Evolutionary conservation across 1,140 invertebrate species (phyloP).

Genomic region (Dinoponera quadriceps): DNA sequence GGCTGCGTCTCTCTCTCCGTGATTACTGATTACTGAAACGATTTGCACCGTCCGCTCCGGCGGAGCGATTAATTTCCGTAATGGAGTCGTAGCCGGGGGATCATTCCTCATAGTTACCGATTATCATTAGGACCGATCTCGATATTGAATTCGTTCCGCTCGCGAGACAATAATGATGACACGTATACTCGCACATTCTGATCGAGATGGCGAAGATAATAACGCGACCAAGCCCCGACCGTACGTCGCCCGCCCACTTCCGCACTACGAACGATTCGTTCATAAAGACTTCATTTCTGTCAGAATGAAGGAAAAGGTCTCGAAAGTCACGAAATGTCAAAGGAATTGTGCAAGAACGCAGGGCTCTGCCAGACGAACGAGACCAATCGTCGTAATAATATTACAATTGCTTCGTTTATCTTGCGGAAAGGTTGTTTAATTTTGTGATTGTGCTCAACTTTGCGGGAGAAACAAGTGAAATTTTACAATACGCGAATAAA

Average conservation of each 20-base stretch:
- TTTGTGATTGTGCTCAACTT: too few relatives aligned
- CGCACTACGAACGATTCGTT: too few relatives aligned
- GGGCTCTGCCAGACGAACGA: too few relatives aligned
- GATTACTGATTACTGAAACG: slow-evolving; percentile 68
- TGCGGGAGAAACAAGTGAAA: too few relatives aligned
- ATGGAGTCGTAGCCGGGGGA: slow-evolving; percentile 63
- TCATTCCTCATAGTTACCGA: slow-evolving; percentile 52
- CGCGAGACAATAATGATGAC: slow-evolving; percentile 20
- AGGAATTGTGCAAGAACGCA: not conserved
- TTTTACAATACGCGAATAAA: too few relatives aligned
- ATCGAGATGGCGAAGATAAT: slow-evolving; percentile 26
- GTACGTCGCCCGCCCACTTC: not conserved
- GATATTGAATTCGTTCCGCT: slow-evolving; percentile 65
- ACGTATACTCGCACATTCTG: not conserved
- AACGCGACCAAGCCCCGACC: slow-evolving; percentile 1
- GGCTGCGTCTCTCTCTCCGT: slow-evolving; percentile 30
- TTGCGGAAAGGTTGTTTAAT: too few relatives aligned
- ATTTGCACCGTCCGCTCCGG: slow-evolving; percentile 63
- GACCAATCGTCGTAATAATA: too few relatives aligned
- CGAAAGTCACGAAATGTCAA: not conserved
- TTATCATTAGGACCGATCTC: slow-evolving; percentile 59
- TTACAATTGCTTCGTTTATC: too few relatives aligned
- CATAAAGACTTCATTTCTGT: not conserved
- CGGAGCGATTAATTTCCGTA: slow-evolving; percentile 68
- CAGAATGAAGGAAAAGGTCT: not conserved